Evolutionary conservation across 2,113 vertebrate species (phyloP).

Genomic region (Oncorhynchus masou): DNA sequence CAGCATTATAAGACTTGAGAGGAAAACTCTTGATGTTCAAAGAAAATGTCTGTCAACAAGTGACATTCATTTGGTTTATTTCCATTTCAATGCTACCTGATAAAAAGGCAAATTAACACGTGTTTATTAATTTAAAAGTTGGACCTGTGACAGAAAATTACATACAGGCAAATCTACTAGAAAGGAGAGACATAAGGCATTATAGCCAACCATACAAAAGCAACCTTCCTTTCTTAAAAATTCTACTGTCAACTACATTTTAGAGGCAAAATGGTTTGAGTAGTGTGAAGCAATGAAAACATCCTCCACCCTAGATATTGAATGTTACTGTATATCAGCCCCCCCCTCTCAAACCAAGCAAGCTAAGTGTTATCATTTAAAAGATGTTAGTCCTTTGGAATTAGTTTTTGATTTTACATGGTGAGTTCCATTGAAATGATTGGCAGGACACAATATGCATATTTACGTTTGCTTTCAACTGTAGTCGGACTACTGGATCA

Average conservation of each 20-base stretch:
- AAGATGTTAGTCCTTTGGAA: conserved; percentile 10
- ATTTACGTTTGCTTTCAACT: conserved; percentile 23
- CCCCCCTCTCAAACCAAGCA: neutral
- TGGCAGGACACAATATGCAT: conserved; percentile 29
- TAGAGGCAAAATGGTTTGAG: neutral
- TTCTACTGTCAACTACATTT: conserved; percentile 15
- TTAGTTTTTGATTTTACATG: conserved; percentile 7
- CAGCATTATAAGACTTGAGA: neutral
- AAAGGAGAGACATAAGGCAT: conserved; percentile 47
- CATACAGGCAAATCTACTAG: conserved; percentile 40
- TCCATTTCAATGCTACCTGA: conserved; percentile 44
- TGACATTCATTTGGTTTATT: conserved; percentile 51
- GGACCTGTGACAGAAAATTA: conserved; percentile 25
- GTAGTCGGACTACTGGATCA: conserved; percentile 1
- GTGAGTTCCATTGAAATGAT: conserved; percentile 26
- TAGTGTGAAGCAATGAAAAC: neutral
- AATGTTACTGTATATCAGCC: neutral
- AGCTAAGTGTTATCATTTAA: neutral
- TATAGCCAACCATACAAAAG: conserved; percentile 38
- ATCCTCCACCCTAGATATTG: neutral
- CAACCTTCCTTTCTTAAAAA: neutral
- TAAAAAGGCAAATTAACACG: conserved; percentile 48
- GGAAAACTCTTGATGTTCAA: neutral
- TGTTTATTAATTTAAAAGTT: conserved; percentile 39
- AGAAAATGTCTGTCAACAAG: conserved; percentile 2